Percentiles rank a stretch among this genome's conserved stretches.
Conservation (phyloP, 1,140 invertebrate species). For the Alviniconcha marisindica region DNA sequence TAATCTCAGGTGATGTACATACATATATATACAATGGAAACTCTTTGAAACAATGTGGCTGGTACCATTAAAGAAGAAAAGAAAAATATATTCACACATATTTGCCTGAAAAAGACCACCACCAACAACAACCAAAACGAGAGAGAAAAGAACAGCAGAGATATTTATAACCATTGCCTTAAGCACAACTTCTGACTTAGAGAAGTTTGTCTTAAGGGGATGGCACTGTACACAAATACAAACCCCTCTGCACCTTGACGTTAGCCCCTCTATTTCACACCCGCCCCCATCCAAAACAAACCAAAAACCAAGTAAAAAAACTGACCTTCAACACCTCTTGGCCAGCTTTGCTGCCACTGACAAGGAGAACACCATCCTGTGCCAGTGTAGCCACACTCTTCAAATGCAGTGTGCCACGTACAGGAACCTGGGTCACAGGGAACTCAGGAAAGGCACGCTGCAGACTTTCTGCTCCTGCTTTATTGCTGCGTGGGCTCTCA, state of each 20-base stretch:
- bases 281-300: background rate
- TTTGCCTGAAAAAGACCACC: no score
- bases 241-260: background rate
- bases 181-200: no score
- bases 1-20: no score
- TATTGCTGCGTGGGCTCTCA: conserved; percentile 35
- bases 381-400: conserved; percentile 37
- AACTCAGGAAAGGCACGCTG: conserved; percentile 40
- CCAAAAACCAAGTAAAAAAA: no score
- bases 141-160: no score
- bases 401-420: conserved; percentile 27
- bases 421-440: conserved; percentile 40
- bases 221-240: background rate
- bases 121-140: no score
- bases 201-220: no score
- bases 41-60: no score
- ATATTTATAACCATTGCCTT: no score
- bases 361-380: conserved; percentile 25
- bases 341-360: conserved; percentile 14
- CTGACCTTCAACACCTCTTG: conserved; percentile 36
- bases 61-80: no score
- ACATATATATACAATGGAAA: no score
- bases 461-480: conserved; percentile 28
- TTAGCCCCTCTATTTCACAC: background rate
- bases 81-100: no score